Evolutionary conservation across 1,140 invertebrate species (phyloP).

Genomic region (Pseudomyrmex gracilis): DNA sequence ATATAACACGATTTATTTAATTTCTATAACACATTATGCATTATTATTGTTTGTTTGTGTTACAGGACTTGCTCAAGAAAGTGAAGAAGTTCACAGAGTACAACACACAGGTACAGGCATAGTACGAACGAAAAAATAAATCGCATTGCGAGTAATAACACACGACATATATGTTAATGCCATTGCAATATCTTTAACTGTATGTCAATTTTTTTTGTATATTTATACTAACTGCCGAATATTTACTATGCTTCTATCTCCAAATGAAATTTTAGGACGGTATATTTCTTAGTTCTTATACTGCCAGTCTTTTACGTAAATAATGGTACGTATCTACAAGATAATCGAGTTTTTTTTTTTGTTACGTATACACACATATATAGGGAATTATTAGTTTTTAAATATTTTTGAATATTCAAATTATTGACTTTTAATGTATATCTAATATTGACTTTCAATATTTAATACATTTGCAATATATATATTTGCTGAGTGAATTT

Average conservation of each 20-base stretch:
- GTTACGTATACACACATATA: conserved; percentile 26
- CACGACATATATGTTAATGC: conserved; percentile 41
- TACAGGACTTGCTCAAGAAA: conserved; percentile 84
- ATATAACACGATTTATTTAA: not conserved
- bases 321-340: conserved; percentile 35
- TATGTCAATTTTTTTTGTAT: conserved; percentile 62
- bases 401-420: conserved; percentile 17
- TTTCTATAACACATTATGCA: not conserved
- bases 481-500: not conserved
- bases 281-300: conserved; percentile 65
- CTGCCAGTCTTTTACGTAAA: conserved; percentile 67
- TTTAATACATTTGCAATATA: too few relatives aligned
- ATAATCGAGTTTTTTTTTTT: conserved; percentile 44
- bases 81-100: conserved; percentile 80
- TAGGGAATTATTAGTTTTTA: conserved; percentile 33
- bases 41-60: conserved; percentile 65
- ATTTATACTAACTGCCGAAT: conserved; percentile 57
- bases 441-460: too few relatives aligned
- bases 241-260: conserved; percentile 50
- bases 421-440: too few relatives aligned
- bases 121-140: conserved; percentile 60
- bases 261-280: conserved; percentile 49
- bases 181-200: conserved; percentile 38
- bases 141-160: conserved; percentile 57
- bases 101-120: conserved; percentile 31